Base-by-base conservation (phyloP, 1,140 invertebrate species). In the Medauroidea extradentata region DNA sequence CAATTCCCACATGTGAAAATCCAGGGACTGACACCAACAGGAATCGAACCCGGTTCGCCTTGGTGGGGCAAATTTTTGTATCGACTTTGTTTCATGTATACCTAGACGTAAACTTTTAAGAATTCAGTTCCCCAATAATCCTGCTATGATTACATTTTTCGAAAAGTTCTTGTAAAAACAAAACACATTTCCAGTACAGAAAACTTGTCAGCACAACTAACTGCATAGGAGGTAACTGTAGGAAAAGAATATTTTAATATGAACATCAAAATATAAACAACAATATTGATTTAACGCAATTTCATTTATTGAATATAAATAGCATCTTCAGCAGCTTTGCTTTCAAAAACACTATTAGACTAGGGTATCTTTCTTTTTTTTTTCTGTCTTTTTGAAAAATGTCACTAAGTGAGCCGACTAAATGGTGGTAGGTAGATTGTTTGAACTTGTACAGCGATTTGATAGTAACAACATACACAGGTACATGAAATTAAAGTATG, bases 301-400 rank as follows among this genome's bases (percentile, higher is more conserved):
- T 44, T 23, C 21, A 39, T 54, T 57, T 57, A 57, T 57, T 57
- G 48, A 50, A 57, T 57, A 57, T 57, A 57, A 57, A 57, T 57
- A 57, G 56, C 56, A 57, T 57, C 46, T 57, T 57, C 50, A 44
- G 38, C 44, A 44, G 27, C 44, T 57, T 44, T 57, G 56, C 56
- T 57, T 48, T 57, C 56, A 49, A 57, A 57, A 57, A 57, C 56
- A 50, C 56, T 57, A 57, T 50, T 18, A 48, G 56, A 50, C 56
- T 57, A 57, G 56, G 44, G 34, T 19, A 57, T 39, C 48, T 50
- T 34, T 41, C 48, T 57, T 44, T 43, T 14, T 50, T 57, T 57
- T 57, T 57, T 44, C 24, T 57, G 44, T 57, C 48, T 57, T 57
- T 57, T 34, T 57, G 48, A 34, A 50, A 19, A 57, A 57, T 43